Percentiles rank a stretch among this genome's conserved stretches.
Conservation (phyloP, 2,797 vertebrate species). For the Sarcoramphus papa region DNA sequence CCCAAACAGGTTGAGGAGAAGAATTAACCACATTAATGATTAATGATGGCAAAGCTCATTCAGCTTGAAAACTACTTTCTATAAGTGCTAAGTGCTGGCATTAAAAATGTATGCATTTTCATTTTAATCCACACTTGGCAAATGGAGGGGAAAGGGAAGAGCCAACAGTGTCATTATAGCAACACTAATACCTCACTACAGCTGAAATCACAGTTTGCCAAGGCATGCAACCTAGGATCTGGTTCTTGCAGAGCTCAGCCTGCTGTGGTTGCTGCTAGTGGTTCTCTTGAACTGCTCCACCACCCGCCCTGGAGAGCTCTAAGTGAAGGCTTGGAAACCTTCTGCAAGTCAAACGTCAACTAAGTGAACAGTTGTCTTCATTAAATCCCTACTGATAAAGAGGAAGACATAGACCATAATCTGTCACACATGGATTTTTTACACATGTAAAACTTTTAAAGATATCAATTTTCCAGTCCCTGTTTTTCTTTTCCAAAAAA, state of each 20-base stretch:
- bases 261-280: not conserved
- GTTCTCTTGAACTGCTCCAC: not conserved
- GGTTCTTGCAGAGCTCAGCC: not conserved
- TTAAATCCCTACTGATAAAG: not conserved
- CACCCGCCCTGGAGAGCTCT: not conserved
- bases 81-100: conserved; percentile 30
- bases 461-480: not conserved
- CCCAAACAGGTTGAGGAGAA: not conserved
- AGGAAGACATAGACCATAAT: not conserved
- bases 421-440: not conserved
- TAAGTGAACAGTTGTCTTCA: not conserved
- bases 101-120: conserved; percentile 56
- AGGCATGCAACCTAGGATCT: not conserved
- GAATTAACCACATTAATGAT: conserved; percentile 39
- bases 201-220: not conserved
- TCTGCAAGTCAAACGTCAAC: not conserved
- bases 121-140: not conserved
- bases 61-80: conserved; percentile 32
- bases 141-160: not conserved
- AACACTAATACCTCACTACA: not conserved
- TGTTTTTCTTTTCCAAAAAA: not conserved
- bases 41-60: conserved; percentile 34
- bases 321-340: not conserved
- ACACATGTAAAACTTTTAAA: not conserved
- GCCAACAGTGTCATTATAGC: not conserved